phyloP scores from a whole-genome alignment of 2,888 invertebrate genomes.

The Cyclophora albipunctata region DNA sequence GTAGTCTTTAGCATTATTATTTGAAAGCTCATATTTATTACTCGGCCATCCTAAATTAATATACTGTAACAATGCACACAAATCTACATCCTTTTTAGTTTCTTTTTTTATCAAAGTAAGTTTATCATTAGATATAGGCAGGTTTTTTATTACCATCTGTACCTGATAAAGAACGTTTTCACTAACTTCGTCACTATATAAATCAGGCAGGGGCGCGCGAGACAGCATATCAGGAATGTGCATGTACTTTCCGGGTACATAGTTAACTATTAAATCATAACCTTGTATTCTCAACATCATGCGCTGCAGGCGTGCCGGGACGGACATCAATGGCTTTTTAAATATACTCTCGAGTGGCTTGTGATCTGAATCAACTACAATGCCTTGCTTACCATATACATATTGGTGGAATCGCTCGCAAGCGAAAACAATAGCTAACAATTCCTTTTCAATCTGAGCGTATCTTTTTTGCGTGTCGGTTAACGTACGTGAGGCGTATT shows the following conservation, averaged over 20 bases:
- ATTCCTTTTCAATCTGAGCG: constrained; percentile 28
- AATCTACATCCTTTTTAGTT: constrained; percentile 1
- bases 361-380: constrained; percentile 24
- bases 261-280: constrained; percentile 17
- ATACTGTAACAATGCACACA: constrained; percentile 8
- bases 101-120: neutral
- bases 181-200: constrained; percentile 7
- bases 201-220: constrained; percentile 15
- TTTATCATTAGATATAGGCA: constrained; percentile 11
- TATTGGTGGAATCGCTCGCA: constrained; percentile 24
- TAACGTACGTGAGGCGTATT: constrained; percentile 7
- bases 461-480: constrained; percentile 17
- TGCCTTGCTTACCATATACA: constrained; percentile 18
- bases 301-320: constrained; percentile 22
- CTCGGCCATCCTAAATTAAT: constrained; percentile 21
- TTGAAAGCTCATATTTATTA: constrained; percentile 11
- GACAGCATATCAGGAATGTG: constrained; percentile 24
- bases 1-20: neutral
- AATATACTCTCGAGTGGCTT: constrained; percentile 25
- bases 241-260: constrained; percentile 24
- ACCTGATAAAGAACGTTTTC: constrained; percentile 10
- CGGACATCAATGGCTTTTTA: constrained; percentile 16
- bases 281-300: constrained; percentile 24
- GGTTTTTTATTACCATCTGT: constrained; percentile 12
- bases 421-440: constrained; percentile 26